Conservation (phyloP, 2,113 vertebrate genomes). For the Poeciliopsis retropinna region DNA sequence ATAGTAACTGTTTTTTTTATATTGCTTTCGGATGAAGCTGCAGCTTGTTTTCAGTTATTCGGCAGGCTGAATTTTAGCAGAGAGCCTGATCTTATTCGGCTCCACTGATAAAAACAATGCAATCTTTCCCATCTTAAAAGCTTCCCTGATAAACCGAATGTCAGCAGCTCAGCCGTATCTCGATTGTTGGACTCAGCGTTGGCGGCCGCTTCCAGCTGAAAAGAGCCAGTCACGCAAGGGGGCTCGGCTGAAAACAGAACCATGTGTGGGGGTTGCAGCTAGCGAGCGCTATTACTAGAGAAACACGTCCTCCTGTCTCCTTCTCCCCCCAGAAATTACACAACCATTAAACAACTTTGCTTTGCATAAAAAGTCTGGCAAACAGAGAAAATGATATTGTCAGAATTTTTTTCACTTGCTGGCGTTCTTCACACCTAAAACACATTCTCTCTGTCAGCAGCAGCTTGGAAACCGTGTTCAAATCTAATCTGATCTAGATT, state of each 20-base stretch:
- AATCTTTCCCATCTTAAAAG: slow-evolving; percentile 66
- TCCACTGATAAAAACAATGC: slow-evolving; percentile 59
- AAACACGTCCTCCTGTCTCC: slow-evolving; percentile 55
- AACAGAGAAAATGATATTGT: slow-evolving; percentile 67
- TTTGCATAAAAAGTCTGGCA: slow-evolving; percentile 56
- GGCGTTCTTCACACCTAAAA: slow-evolving; percentile 42
- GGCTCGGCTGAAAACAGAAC: slow-evolving; percentile 77
- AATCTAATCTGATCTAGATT: too few relatives aligned
- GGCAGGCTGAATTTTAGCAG: slow-evolving; percentile 17
- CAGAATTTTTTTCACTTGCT: slow-evolving; percentile 52
- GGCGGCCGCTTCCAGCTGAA: slow-evolving; percentile 63
- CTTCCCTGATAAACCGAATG: slow-evolving; percentile 65
- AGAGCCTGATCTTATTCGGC: slow-evolving; percentile 42
- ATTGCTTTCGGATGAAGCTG: slow-evolving; percentile 18
- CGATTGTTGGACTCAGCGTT: slow-evolving; percentile 64
- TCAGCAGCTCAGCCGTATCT: slow-evolving; percentile 59
- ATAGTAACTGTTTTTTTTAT: not conserved
- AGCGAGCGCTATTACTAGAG: slow-evolving; percentile 71
- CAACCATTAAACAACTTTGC: slow-evolving; percentile 66
- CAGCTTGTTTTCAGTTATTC: not conserved
- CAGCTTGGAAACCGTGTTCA: not conserved
- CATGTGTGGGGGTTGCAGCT: slow-evolving; percentile 72
- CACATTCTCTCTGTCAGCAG: not conserved
- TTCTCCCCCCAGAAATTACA: slow-evolving; percentile 41
- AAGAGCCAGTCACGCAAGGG: slow-evolving; percentile 67